These are phyloP conservation scores for Anabacerthia variegaticeps DNA, from an alignment of 2,797 vertebrate genomes.

Conservation along the genomic window DNA sequence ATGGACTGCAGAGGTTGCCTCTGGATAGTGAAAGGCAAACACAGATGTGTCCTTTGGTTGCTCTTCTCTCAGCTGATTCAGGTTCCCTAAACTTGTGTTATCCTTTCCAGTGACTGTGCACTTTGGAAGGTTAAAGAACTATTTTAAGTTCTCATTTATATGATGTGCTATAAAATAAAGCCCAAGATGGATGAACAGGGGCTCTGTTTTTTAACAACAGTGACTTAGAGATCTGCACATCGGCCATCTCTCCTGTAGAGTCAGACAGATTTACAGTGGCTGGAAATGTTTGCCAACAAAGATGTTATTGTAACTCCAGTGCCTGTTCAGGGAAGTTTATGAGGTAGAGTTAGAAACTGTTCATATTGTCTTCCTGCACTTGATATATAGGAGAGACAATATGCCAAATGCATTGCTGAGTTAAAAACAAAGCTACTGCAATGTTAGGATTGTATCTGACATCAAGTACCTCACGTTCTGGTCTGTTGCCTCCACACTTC, in stretches of 20 bases:
- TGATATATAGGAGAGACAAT: slow-evolving; percentile 14
- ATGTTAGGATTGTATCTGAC: neutral
- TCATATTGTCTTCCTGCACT: slow-evolving; percentile 27
- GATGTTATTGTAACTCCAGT: slow-evolving; percentile 51
- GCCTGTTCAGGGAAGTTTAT: slow-evolving; percentile 56
- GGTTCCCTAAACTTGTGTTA: neutral
- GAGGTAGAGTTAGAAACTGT: slow-evolving; percentile 23
- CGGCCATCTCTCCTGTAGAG: slow-evolving; percentile 37
- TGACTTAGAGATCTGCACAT: slow-evolving; percentile 50
- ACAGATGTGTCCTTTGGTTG: neutral
- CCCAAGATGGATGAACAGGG: slow-evolving; percentile 48
- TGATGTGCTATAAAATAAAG: slow-evolving; percentile 49
- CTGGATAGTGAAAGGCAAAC: neutral
- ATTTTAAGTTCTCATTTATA: slow-evolving; percentile 55
- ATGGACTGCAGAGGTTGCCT: neutral
- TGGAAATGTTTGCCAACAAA: slow-evolving; percentile 49
- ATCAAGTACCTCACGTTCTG: neutral
- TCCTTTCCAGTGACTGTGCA: slow-evolving; percentile 37
- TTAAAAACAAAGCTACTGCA: slow-evolving; percentile 38
- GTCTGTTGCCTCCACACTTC: neutral
- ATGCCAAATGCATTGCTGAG: neutral
- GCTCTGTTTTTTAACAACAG: slow-evolving; percentile 65
- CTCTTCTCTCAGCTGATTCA: slow-evolving; percentile 35
- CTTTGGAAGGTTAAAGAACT: slow-evolving; percentile 38
- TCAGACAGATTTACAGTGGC: slow-evolving; percentile 36